Percentiles rank a stretch among this genome's conserved stretches.
Evolutionary conservation across 2,888 invertebrate genomes (phyloP).

Genomic region (Aquatica leii): DNA sequence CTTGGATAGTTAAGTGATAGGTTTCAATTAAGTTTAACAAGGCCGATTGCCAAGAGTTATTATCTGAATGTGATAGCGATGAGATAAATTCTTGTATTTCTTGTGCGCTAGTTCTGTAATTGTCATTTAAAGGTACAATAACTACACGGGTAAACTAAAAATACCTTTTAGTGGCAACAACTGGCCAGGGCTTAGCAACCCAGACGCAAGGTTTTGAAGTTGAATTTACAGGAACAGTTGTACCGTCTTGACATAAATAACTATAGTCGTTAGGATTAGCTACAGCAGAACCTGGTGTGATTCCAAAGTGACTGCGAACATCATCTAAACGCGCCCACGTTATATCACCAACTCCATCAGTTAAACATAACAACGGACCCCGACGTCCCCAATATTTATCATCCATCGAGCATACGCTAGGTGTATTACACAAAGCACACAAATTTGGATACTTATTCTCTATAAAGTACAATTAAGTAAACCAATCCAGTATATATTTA

Average conservation of each 20-base stretch:
- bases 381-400: constrained; percentile 87
- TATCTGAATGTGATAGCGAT: constrained; percentile 57
- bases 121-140: no score
- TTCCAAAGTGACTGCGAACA: constrained; percentile 71
- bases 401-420: constrained; percentile 66
- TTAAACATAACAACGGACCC: constrained; percentile 82
- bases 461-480: constrained; percentile 50
- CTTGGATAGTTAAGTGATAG: constrained; percentile 64
- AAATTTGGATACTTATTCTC: constrained; percentile 74
- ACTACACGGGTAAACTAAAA: neutral
- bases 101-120: constrained; percentile 60
- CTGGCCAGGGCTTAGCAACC: constrained; percentile 82
- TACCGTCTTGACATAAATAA: constrained; percentile 80
- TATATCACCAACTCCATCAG: constrained; percentile 80
- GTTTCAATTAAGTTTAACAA: constrained; percentile 70
- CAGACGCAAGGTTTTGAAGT: constrained; percentile 74
- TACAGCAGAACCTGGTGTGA: constrained; percentile 57
- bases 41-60: constrained; percentile 65
- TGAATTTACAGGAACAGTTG: constrained; percentile 66
- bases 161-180: constrained; percentile 73
- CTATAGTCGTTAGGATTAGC: constrained; percentile 66
- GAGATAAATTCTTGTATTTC: constrained; percentile 64
- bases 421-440: constrained; percentile 75
- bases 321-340: constrained; percentile 83
- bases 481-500: neutral